Evolutionary conservation across 1,140 invertebrate genomes (phyloP).

Genomic region (Zaprionus nigranus): DNA sequence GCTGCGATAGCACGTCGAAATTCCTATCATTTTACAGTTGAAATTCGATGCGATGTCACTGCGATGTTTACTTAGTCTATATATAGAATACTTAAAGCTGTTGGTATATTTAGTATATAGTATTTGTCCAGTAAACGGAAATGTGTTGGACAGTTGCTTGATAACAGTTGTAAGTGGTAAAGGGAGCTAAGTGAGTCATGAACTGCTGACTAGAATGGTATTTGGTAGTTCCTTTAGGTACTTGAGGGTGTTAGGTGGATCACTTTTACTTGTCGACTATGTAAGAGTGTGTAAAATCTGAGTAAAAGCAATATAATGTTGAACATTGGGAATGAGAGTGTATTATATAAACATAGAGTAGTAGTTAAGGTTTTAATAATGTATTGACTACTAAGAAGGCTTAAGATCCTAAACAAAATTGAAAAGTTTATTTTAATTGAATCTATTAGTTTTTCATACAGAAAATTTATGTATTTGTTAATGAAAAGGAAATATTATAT

Average conservation of each 20-base stretch:
- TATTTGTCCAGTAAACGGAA: neutral
- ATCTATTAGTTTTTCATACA: too few relatives aligned
- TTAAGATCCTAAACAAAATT: neutral
- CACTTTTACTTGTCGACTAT: neutral
- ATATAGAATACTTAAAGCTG: neutral
- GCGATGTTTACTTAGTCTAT: neutral
- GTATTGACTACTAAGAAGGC: too few relatives aligned
- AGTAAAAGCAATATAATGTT: neutral
- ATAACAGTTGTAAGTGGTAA: neutral
- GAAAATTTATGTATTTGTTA: fast-evolving
- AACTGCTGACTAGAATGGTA: neutral
- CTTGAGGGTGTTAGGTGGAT: neutral
- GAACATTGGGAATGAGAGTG: neutral
- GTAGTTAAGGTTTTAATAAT: too few relatives aligned
- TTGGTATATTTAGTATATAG: conserved; percentile 3
- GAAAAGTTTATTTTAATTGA: too few relatives aligned
- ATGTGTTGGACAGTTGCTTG: neutral
- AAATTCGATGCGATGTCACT: neutral
- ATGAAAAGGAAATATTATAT: too few relatives aligned
- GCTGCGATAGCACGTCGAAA: conserved; percentile 21
- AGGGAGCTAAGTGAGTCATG: neutral
- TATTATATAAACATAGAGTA: too few relatives aligned
- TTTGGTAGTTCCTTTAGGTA: neutral
- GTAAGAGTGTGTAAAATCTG: neutral
- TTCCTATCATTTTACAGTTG: neutral